A percentile compares a stretch with the other conserved stretches of the same genome.
Conservation (phyloP, 2,113 vertebrate species). For the Axis porcinus region DNA sequence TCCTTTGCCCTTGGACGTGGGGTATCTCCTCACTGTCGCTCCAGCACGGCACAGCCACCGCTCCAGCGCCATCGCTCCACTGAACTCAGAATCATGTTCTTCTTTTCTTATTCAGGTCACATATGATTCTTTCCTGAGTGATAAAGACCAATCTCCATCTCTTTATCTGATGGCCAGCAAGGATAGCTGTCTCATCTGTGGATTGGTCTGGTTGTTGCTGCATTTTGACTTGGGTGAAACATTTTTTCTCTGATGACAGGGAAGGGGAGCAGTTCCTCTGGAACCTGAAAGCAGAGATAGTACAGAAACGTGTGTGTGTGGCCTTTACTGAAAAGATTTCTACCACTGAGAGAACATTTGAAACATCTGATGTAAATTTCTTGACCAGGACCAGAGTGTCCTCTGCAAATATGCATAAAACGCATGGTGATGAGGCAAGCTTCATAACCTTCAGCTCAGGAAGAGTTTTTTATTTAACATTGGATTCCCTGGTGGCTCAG, state of each 20-base stretch:
- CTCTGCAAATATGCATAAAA: background rate
- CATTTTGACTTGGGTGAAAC: background rate
- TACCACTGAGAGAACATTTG: background rate
- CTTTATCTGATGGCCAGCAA: background rate
- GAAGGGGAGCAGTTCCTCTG: background rate
- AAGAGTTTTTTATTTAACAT: background rate
- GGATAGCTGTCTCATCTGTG: background rate
- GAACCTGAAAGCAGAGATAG: background rate
- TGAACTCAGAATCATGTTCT: background rate
- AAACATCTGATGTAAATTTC: background rate
- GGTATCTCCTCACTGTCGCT: background rate
- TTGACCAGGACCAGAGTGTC: background rate
- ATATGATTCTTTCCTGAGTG: background rate
- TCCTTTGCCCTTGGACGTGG: background rate
- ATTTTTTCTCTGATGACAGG: background rate
- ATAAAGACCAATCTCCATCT: background rate
- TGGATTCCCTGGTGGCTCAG: background rate
- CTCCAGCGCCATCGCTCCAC: accelerated
- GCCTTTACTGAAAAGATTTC: background rate
- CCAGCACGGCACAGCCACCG: accelerated
- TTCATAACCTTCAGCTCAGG: background rate
- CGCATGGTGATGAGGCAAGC: background rate
- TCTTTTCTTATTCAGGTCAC: background rate
- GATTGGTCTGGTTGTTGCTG: background rate
- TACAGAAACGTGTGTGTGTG: background rate